Base-by-base conservation (phyloP, 2,797 vertebrate genomes). In the Alca torda region DNA sequence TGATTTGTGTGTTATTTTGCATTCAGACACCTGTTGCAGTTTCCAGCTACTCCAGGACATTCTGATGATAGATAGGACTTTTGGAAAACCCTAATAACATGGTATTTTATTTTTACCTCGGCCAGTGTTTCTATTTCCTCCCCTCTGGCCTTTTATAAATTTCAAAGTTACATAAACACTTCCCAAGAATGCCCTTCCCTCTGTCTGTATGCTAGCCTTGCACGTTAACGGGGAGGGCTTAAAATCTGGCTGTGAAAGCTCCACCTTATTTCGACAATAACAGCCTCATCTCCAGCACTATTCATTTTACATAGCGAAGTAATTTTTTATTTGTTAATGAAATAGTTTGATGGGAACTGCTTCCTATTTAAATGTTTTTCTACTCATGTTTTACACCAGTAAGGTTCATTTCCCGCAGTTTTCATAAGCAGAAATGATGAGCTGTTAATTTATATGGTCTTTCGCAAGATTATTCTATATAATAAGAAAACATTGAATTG, bases 131-230 rank as follows among this genome's bases (percentile, higher is more conserved):
- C 65, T 78, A 13, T 93, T 97, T 56, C 46, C 18, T 96, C n/a
- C 76, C 92, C 84, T 96, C 94, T 94, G 79, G 84, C 73, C 89
- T 88, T 95, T 92, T 88, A 96, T 95, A 92, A 93, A 94, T 95
- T 97, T 95, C 31, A 21, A 13, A 87, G 54, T 92, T 91, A 76
- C 63, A 60, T 70, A 84, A 94, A 79, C 59, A 46, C 74, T 86
- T 93, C 63, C 73, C 39, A 39, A 39, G 76, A 76, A 78, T 25
- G 20, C 28, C 61, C 59, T 88, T 85, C 61, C 31, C 20, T 84
- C 79, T 76, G 24, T 54, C 56, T 61, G 7, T 37, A 4, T 35
- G 9, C 20, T 76, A 45, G 54, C 31, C 41, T 87, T 57, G 21
- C n/a, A 30, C 1, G 1, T 65, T 59, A 86, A 46, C 20, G 70